phyloP scores from a whole-genome alignment of 2,888 invertebrate genomes.

The Oscheius sp. region DNA sequence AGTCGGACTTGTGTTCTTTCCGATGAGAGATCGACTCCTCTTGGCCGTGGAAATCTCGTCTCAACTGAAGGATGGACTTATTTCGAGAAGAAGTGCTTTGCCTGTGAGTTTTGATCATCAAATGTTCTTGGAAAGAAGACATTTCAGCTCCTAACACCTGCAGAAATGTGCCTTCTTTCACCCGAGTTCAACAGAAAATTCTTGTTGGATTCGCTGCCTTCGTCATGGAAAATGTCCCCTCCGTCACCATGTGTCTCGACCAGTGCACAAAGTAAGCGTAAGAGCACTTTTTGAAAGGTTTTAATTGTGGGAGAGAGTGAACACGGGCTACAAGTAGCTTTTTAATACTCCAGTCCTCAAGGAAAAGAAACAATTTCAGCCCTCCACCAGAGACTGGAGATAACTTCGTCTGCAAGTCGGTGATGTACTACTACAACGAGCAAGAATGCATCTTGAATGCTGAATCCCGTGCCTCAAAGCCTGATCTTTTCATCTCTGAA shows the following conservation, averaged over 20 bases:
- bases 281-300: too few species aligned
- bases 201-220: conserved; percentile 70
- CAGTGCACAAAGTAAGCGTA: conserved; percentile 68
- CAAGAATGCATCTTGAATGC: conserved; percentile 70
- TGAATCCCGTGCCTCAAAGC: conserved; percentile 66
- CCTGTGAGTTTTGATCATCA: conserved; percentile 59
- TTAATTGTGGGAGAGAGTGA: neutral
- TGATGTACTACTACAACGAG: conserved; percentile 71
- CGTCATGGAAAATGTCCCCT: conserved; percentile 70
- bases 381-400: conserved; percentile 70
- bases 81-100: conserved; percentile 70
- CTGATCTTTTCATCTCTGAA: conserved; percentile 69
- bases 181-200: conserved; percentile 69
- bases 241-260: conserved; percentile 69
- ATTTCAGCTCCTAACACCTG: conserved; percentile 68
- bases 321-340: too few species aligned
- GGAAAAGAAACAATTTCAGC: conserved; percentile 39
- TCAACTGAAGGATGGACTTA: conserved; percentile 64
- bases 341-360: neutral
- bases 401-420: conserved; percentile 69
- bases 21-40: conserved; percentile 68
- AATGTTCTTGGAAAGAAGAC: neutral
- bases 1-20: conserved; percentile 65
- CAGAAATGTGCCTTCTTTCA: conserved; percentile 67
- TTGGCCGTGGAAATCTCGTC: conserved; percentile 64